These are phyloP conservation scores for Tryphoninae sp. DNA, from an alignment of 2,888 invertebrate genomes.

Conservation along the genomic window DNA sequence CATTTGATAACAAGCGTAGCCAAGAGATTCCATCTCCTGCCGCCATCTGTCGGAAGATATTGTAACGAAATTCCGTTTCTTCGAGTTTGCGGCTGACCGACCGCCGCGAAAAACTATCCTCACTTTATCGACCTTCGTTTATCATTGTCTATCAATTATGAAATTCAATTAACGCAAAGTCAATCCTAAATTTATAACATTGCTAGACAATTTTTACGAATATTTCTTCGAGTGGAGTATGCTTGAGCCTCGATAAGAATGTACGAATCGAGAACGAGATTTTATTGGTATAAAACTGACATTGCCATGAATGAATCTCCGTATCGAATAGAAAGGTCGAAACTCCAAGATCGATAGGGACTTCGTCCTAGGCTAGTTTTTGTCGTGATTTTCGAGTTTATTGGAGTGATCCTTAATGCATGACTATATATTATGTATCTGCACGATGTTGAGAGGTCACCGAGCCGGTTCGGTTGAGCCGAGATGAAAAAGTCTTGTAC, in stretches of 20 bases:
- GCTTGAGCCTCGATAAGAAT: not conserved
- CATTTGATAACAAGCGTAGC: not conserved
- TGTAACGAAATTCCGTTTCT: not conserved
- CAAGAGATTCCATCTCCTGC: constrained; percentile 50
- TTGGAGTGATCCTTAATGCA: constrained; percentile 26
- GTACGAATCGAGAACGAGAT: not conserved
- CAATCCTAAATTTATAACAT: too few relatives aligned
- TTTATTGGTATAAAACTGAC: not conserved
- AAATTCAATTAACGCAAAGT: too few relatives aligned
- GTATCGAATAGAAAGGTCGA: not conserved
- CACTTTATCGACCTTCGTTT: not conserved
- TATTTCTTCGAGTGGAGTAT: not conserved
- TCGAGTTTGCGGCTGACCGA: constrained; percentile 16
- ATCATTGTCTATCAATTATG: not conserved
- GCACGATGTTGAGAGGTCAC: constrained; percentile 30
- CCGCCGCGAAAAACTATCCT: constrained; percentile 11
- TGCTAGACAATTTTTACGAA: not conserved
- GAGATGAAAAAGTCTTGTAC: constrained; percentile 50
- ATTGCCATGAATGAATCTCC: not conserved
- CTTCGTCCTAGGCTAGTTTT: not conserved
- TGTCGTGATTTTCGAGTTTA: constrained; percentile 6
- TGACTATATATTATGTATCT: not conserved
- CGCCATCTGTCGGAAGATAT: constrained; percentile 41
- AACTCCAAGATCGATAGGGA: constrained; percentile 24
- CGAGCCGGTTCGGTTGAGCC: constrained; percentile 28